These are phyloP conservation scores for Athalia cordata DNA, from an alignment of 2,888 invertebrate genomes.

Conservation along the genomic window DNA sequence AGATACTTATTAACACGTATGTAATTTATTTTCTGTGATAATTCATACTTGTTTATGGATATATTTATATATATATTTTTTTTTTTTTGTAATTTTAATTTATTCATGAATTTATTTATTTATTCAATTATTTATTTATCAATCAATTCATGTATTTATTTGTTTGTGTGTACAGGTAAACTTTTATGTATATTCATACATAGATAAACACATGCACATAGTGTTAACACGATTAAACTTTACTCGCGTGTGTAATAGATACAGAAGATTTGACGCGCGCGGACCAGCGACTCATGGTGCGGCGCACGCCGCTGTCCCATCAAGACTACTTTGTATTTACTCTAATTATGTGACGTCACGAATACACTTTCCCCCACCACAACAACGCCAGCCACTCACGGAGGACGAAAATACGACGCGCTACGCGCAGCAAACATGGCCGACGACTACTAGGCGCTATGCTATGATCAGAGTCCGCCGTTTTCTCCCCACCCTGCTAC, in stretches of 20 bases:
- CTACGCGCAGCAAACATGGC: slow-evolving; percentile 45
- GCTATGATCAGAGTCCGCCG: slow-evolving; percentile 2
- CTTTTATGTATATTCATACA: slow-evolving; percentile 45
- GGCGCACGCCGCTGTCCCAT: slow-evolving; percentile 80
- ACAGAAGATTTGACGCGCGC: slow-evolving; percentile 62
- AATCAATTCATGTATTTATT: slow-evolving; percentile 40
- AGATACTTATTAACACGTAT: neutral
- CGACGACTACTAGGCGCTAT: slow-evolving; percentile 48
- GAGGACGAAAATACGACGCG: slow-evolving; percentile 50
- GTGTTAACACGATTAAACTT: slow-evolving; percentile 38
- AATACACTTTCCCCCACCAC: slow-evolving; percentile 68
- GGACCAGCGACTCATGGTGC: slow-evolving; percentile 71
- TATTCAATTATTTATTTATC: slow-evolving; percentile 4
- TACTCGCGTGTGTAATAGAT: slow-evolving; percentile 53
- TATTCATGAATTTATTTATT: slow-evolving; percentile 43
- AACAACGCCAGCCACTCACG: slow-evolving; percentile 44
- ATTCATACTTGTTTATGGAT: slow-evolving; percentile 11
- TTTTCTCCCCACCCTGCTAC: neutral
- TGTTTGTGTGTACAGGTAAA: slow-evolving; percentile 37
- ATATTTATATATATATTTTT: slow-evolving; percentile 48
- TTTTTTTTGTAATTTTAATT: slow-evolving; percentile 47
- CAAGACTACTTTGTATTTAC: slow-evolving; percentile 82
- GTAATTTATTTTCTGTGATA: neutral
- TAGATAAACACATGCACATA: slow-evolving; percentile 46
- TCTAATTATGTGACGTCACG: slow-evolving; percentile 84